phyloP scores from a whole-genome alignment of 2,888 invertebrate species.

The Cosmia pyralina region DNA sequence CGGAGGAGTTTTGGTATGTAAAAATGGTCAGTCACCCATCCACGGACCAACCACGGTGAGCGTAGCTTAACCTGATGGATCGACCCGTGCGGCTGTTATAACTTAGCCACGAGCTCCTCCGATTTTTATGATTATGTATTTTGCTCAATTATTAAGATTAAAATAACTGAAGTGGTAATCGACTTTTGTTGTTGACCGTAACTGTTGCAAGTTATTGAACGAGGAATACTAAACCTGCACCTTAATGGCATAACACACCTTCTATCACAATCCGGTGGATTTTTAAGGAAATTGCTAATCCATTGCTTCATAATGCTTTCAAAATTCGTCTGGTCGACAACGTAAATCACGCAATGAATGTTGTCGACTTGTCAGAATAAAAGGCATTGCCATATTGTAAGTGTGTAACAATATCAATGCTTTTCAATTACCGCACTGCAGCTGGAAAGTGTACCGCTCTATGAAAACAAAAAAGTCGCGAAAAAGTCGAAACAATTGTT shows the following conservation, averaged over 20 bases:
- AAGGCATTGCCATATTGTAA: not conserved
- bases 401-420: not conserved
- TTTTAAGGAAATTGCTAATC: not conserved
- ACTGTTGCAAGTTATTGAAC: no score
- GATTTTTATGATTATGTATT: no score
- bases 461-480: not conserved
- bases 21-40: no score
- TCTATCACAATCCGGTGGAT: not conserved
- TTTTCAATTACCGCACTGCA: not conserved
- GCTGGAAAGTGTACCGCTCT: not conserved
- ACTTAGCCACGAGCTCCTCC: no score
- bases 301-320: not conserved
- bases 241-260: not conserved
- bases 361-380: not conserved
- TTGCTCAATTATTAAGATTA: no score
- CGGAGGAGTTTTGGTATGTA: no score
- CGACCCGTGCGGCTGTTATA: no score
- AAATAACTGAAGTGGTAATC: no score
- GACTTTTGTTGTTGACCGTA: no score
- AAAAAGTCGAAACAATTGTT: not conserved
- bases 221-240: not conserved
- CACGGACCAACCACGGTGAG: no score
- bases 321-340: not conserved
- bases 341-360: not conserved
- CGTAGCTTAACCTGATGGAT: no score